A percentile compares a stretch with the other conserved stretches of the same genome.
Conservation (phyloP, 2,113 vertebrate genomes). For the Zosterops pallidus region DNA sequence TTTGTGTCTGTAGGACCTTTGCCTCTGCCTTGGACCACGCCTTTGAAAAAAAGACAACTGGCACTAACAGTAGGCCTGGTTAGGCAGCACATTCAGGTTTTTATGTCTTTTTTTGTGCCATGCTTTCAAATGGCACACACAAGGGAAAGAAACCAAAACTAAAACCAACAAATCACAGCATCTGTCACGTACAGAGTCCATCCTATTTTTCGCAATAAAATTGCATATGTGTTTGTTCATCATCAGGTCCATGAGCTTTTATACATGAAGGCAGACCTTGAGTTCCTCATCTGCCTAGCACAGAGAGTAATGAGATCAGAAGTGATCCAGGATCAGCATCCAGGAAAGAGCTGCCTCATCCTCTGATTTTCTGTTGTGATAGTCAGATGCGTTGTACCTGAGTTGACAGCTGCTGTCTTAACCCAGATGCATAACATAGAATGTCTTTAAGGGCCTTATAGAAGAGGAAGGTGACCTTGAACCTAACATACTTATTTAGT, state of each 20-base stretch:
- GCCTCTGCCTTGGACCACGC: not conserved
- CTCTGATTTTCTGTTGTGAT: not conserved
- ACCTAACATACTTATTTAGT: not conserved
- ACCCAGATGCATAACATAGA: not conserved
- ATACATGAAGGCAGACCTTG: not conserved
- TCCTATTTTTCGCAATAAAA: not conserved
- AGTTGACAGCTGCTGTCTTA: slow-evolving; percentile 2
- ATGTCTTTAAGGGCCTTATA: not conserved
- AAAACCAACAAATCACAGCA: not conserved
- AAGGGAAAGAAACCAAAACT: not conserved
- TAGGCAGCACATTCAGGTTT: not conserved
- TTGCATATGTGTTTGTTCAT: not conserved
- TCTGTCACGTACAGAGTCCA: not conserved
- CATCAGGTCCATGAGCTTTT: not conserved
- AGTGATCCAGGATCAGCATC: not conserved
- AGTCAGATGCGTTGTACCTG: not conserved
- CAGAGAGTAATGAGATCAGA: not conserved
- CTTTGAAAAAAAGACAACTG: not conserved
- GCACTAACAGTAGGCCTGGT: not conserved
- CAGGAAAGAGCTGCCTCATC: not conserved
- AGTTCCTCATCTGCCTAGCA: not conserved
- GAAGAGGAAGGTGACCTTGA: not conserved
- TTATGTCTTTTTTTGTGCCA: not conserved
- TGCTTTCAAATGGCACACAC: not conserved
- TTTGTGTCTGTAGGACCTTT: not conserved